Conservation (phyloP, 23 tunicate genomes). For the Halocynthia aurantium region DNA sequence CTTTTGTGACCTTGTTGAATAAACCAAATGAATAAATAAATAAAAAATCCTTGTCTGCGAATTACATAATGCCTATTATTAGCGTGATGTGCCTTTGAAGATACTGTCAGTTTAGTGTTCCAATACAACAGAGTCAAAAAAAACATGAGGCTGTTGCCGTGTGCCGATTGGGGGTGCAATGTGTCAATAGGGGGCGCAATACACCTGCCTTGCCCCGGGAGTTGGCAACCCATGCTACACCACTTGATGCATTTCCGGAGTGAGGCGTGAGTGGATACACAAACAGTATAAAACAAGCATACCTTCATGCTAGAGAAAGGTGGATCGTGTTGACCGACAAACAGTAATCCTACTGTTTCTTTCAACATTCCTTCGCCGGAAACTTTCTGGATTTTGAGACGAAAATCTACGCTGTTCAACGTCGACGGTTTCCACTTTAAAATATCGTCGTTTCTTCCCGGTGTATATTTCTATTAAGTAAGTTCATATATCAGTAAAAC, state of each 20-base stretch:
- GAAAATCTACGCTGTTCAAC: conserved; percentile 83
- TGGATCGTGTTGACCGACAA: conserved; percentile 61
- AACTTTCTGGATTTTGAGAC: conserved; percentile 51
- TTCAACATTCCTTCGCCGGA: conserved; percentile 76
- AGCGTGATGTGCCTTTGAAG: too few species aligned
- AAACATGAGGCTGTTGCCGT: too few species aligned
- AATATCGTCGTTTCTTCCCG: conserved; percentile 85
- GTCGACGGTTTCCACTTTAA: conserved; percentile 95
- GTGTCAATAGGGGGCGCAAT: too few species aligned
- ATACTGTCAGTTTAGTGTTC: too few species aligned
- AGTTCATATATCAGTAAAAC: neutral
- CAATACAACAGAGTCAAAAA: too few species aligned
- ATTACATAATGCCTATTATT: too few species aligned
- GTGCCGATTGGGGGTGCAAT: too few species aligned
- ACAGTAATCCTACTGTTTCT: conserved; percentile 40
- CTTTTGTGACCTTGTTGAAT: conserved; percentile 53
- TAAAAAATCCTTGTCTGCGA: too few species aligned
- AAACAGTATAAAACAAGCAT: neutral
- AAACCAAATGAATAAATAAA: too few species aligned
- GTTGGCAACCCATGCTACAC: too few species aligned
- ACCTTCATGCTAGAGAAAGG: conserved; percentile 82
- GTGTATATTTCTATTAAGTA: neutral
- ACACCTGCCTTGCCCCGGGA: too few species aligned
- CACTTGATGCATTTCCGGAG: neutral
- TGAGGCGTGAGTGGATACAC: too few species aligned